Percentiles rank a stretch among this genome's conserved stretches.
These are phyloP conservation scores for Nerophis lumbriciformis DNA, from an alignment of 2,113 vertebrate species.

Conservation along the genomic window DNA sequence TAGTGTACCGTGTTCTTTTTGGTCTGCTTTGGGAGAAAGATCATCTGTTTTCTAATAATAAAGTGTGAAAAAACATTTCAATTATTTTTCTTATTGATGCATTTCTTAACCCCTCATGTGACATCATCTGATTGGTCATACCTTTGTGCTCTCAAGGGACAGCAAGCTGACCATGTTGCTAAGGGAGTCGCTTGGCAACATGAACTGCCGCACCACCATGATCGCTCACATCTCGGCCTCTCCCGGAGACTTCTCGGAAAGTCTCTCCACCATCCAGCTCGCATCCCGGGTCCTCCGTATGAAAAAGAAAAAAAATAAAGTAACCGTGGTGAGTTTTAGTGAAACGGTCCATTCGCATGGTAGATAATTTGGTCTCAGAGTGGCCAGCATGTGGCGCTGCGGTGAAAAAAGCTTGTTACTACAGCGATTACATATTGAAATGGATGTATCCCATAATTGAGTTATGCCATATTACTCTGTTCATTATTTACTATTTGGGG, in stretches of 20 bases:
- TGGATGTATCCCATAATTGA: no score
- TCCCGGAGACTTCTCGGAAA: conserved; percentile 87
- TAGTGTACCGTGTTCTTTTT: conserved; percentile 46
- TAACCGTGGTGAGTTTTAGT: conserved; percentile 69
- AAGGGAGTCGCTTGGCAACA: conserved; percentile 94
- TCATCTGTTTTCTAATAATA: conserved; percentile 41
- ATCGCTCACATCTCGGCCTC: conserved; percentile 94
- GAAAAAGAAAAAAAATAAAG: conserved; percentile 99
- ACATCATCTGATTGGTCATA: conserved; percentile 7
- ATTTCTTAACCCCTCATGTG: conserved; percentile 14
- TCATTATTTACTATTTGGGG: neutral
- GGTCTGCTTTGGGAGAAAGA: conserved; percentile 40
- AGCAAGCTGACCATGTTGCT: conserved; percentile 99
- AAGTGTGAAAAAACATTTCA: neutral
- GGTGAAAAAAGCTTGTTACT: neutral
- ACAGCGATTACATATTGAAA: neutral
- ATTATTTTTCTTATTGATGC: neutral
- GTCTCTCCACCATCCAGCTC: conserved; percentile 94
- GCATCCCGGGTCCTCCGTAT: conserved; percentile 92
- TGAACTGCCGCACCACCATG: conserved; percentile 99
- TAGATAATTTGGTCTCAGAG: neutral
- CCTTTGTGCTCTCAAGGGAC: conserved; percentile 79
- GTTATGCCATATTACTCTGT: neutral
- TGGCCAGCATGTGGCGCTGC: neutral
- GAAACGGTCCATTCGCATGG: neutral